Conservation (phyloP, 1,140 invertebrate genomes). For the Micrasema longulum region DNA sequence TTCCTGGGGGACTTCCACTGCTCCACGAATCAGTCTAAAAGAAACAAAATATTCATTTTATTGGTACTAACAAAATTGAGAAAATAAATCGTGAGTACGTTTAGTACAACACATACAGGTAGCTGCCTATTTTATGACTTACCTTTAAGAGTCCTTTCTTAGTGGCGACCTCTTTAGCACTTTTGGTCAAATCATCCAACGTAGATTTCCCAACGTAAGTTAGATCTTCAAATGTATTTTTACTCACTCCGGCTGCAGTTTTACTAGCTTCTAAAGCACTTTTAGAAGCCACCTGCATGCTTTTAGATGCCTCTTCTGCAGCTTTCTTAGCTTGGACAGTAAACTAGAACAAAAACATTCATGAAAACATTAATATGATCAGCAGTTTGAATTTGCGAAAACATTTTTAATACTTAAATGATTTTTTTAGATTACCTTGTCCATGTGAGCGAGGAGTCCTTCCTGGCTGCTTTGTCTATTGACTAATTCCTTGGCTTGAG, state of each 20-base stretch:
- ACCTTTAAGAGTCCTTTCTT: conserved; percentile 89
- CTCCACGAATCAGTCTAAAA: conserved; percentile 54
- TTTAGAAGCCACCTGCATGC: conserved; percentile 84
- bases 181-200: conserved; percentile 90
- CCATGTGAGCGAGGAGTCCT: conserved; percentile 88
- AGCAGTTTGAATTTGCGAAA: background rate
- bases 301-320: conserved; percentile 85
- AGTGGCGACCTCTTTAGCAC: conserved; percentile 85
- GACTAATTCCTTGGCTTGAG: conserved; percentile 87
- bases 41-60: no score
- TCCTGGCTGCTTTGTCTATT: conserved; percentile 91
- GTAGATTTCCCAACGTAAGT: conserved; percentile 89
- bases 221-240: conserved; percentile 88
- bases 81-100: no score
- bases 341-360: conserved; percentile 69
- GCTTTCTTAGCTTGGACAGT: conserved; percentile 91
- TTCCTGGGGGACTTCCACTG: conserved; percentile 53
- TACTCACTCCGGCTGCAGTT: conserved; percentile 86
- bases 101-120: no score
- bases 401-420: background rate
- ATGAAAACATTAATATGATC: no score
- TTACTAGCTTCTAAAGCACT: conserved; percentile 88
- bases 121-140: no score
- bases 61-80: no score
- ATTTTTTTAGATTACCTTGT: conserved; percentile 74